phyloP scores from a whole-genome alignment of 2,113 vertebrate genomes.

The Nesoenas mayeri region DNA sequence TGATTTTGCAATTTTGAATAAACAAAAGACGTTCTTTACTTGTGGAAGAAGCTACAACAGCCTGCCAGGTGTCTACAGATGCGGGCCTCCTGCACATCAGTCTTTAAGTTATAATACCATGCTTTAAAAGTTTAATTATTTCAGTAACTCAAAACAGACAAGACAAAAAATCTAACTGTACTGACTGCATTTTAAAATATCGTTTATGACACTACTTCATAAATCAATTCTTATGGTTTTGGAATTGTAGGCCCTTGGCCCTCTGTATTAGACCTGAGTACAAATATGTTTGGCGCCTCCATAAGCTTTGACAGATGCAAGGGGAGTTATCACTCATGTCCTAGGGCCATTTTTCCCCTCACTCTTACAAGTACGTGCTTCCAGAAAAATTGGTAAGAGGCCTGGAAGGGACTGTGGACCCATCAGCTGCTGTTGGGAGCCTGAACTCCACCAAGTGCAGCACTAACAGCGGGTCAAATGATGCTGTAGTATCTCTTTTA shows the following conservation, averaged over 20 bases:
- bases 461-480: background rate
- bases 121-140: background rate
- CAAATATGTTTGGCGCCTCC: background rate
- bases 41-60: background rate
- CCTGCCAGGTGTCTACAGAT: slow-evolving; percentile 23
- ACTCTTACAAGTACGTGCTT: background rate
- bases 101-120: background rate
- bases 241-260: background rate
- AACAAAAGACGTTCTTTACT: background rate
- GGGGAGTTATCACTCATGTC: background rate
- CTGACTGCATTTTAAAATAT: background rate
- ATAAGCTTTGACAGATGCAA: background rate
- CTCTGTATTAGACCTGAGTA: background rate
- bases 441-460: background rate
- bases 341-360: background rate
- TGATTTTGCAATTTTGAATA: slow-evolving; percentile 14
- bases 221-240: background rate
- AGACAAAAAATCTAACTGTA: background rate
- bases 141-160: background rate
- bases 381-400: background rate
- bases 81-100: background rate
- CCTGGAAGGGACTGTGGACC: background rate
- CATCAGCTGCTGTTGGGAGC: background rate
- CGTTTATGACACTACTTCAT: background rate
- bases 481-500: background rate